Conservation (phyloP, 2,888 invertebrate species). For the Linnaemya tessellans region DNA sequence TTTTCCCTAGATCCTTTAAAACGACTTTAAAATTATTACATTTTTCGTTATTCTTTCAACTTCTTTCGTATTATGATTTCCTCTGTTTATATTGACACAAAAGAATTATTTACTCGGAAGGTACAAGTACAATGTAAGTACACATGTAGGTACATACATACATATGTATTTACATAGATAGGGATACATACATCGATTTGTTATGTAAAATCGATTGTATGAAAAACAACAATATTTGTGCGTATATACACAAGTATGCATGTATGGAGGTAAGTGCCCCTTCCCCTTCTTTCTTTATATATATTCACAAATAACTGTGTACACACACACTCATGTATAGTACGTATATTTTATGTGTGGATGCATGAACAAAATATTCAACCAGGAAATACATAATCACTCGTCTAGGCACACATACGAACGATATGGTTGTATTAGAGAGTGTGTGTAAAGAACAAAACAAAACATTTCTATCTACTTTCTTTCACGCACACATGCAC, state of each 20-base stretch:
- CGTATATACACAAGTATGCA: neutral
- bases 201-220: too few species aligned
- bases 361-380: neutral
- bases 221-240: neutral
- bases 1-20: too few species aligned
- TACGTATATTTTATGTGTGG: neutral
- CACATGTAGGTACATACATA: too few species aligned
- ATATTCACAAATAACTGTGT: neutral
- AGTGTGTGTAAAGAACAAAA: conserved; percentile 22
- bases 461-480: neutral
- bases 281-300: neutral
- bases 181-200: too few species aligned
- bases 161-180: too few species aligned
- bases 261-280: neutral
- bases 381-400: conserved; percentile 8
- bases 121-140: too few species aligned
- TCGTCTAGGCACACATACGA: neutral
- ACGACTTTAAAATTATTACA: too few species aligned
- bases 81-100: too few species aligned
- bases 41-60: too few species aligned
- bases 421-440: neutral
- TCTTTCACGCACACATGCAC: neutral
- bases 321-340: neutral
- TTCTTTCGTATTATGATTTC: too few species aligned
- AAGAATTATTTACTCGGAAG: too few species aligned